Evolutionary conservation across 2,797 vertebrate genomes (phyloP), one percentile per base, ranked within the genome.

Genomic region (Cynopterus sphinx): DNA sequence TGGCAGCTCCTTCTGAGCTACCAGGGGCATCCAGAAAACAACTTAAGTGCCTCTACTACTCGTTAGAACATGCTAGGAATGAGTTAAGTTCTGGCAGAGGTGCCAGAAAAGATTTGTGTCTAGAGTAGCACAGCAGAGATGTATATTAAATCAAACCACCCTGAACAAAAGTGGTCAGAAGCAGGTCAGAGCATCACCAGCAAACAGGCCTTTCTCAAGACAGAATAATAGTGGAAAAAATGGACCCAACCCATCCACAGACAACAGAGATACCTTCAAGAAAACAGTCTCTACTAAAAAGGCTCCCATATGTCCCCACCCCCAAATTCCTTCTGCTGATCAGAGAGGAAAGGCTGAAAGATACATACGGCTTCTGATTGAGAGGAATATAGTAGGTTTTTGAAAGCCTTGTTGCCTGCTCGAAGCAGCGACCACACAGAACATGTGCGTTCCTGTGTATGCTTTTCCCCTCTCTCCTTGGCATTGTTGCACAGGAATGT

Each of bases 401-500:
- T 99, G 98, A 99, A 99, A 87, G 99, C 98, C 97, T 99, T 99
- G 98, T 99, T 99, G 98, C 99, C 99, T 6, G 99, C 99, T 93
- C 99, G 98, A 94, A 99, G 99, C 96, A 99, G 99, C 4, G 99
- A 99, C 99, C 99, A 99, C 53, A 99, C 99, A 0, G 99, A 99
- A 97, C 99, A 99, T 33, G 99, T 99, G 96, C 99, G 99, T 97
- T 99, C 99, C 98, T 99, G 99, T 93, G 99, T 99, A 75, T 99
- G 99, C 28, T 99, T 98, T 90, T 99, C 99, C 92, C 99, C 99
- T 92, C 99, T 98, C 98, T 99, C 99, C 97, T 99, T 99, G 78
- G 99, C 99, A 0, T 99, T 99, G 99, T 99, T 99, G 97, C 99
- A 99, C 98, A 99, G 99, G 99, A 99, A 99, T 98, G 99, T 99